Conservation (phyloP, 2,888 invertebrate species). For the Ptilodon capucinus region DNA sequence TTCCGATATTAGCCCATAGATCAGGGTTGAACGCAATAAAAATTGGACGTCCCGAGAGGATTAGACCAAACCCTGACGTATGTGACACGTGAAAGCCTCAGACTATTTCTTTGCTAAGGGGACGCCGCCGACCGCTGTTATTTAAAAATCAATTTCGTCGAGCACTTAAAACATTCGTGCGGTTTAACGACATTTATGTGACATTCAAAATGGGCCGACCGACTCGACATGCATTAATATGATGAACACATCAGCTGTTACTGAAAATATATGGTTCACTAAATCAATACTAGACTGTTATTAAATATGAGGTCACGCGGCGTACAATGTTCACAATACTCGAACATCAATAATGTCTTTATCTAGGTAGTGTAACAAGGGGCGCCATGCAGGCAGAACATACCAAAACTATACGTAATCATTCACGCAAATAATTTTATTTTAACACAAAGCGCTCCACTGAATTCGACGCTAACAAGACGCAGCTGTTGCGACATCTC, state of each 20-base stretch:
- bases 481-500: conserved; percentile 76
- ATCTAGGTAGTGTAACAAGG: conserved; percentile 45
- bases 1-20: conserved; percentile 70
- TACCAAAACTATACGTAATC: conserved; percentile 52
- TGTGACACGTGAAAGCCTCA: conserved; percentile 74
- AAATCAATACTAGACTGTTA: conserved; percentile 66
- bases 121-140: conserved; percentile 47
- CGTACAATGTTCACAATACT: conserved; percentile 68
- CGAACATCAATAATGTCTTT: conserved; percentile 55
- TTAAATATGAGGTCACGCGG: conserved; percentile 61
- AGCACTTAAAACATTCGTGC: conserved; percentile 50
- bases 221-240: conserved; percentile 47
- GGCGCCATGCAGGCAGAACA: conserved; percentile 49
- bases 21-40: conserved; percentile 77
- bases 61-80: conserved; percentile 78
- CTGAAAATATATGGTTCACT: conserved; percentile 57
- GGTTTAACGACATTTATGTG: conserved; percentile 42
- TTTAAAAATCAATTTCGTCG: conserved; percentile 73
- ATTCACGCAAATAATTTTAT: conserved; percentile 77
- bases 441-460: conserved; percentile 67
- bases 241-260: conserved; percentile 62
- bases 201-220: conserved; percentile 39
- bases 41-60: conserved; percentile 73
- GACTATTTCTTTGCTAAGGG: conserved; percentile 62
- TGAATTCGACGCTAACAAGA: conserved; percentile 75